These are phyloP conservation scores for Periparus ater DNA, from an alignment of 2,797 vertebrate genomes.

Conservation along the genomic window DNA sequence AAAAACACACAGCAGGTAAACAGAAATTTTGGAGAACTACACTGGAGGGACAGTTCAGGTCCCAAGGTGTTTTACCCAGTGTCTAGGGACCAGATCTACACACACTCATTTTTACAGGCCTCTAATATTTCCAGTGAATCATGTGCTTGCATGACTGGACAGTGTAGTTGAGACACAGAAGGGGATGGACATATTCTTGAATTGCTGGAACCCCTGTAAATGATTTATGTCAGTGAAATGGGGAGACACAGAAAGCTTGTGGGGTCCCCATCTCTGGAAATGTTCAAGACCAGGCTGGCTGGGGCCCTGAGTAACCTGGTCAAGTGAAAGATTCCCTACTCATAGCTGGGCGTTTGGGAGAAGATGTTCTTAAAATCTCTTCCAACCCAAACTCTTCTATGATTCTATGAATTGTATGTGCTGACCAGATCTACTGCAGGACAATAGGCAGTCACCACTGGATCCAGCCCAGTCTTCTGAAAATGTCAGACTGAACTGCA, in stretches of 20 bases:
- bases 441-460: neutral
- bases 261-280: neutral
- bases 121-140: neutral
- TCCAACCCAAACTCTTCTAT: neutral
- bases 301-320: neutral
- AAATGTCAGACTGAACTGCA: neutral
- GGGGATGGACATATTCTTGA: neutral
- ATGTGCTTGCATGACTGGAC: neutral
- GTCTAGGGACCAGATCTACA: neutral
- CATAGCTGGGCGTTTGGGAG: neutral
- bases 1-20: neutral
- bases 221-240: neutral
- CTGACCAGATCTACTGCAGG: neutral
- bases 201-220: neutral
- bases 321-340: neutral
- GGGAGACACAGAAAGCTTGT: neutral
- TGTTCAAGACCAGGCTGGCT: neutral
- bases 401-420: neutral
- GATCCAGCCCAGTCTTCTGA: neutral
- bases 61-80: accelerated
- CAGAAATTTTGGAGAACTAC: neutral
- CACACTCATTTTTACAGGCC: neutral
- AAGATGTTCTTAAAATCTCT: neutral
- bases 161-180: neutral
- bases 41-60: neutral